Conservation (phyloP, 2,113 vertebrate species). For the Microcebus lehilahytsara region DNA sequence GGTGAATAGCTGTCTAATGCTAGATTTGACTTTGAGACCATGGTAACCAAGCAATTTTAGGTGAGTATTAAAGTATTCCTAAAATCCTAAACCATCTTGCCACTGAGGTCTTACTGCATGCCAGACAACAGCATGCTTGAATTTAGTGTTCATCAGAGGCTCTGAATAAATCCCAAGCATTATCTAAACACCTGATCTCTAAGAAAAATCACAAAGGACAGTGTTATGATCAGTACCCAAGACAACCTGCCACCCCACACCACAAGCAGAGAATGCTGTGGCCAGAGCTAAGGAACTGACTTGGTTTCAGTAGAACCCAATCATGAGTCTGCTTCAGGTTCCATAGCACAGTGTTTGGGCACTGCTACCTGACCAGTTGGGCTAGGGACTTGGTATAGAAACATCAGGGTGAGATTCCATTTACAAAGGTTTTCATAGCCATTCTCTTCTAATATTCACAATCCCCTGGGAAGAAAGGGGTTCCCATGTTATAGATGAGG, state of each 20-base stretch:
- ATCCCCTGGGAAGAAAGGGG: neutral
- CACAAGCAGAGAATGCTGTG: neutral
- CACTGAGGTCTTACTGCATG: neutral
- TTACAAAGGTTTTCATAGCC: neutral
- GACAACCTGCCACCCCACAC: neutral
- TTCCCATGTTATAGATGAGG: neutral
- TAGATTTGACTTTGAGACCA: neutral
- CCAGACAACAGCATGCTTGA: neutral
- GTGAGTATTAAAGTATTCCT: neutral
- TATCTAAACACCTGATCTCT: neutral
- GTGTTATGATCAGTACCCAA: neutral
- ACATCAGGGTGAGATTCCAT: neutral
- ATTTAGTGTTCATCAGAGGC: neutral
- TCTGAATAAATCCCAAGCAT: conserved; percentile 3
- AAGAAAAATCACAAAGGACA: neutral
- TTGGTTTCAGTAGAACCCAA: neutral
- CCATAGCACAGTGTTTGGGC: neutral
- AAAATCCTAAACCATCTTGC: neutral
- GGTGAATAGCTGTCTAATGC: neutral
- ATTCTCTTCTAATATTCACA: neutral
- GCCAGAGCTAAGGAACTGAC: neutral
- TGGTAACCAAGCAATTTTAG: neutral
- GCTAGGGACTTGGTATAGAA: neutral
- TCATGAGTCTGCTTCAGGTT: neutral
- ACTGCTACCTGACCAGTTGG: neutral